Conservation (phyloP, 2,888 invertebrate species). For the Hecatera dysodea region DNA sequence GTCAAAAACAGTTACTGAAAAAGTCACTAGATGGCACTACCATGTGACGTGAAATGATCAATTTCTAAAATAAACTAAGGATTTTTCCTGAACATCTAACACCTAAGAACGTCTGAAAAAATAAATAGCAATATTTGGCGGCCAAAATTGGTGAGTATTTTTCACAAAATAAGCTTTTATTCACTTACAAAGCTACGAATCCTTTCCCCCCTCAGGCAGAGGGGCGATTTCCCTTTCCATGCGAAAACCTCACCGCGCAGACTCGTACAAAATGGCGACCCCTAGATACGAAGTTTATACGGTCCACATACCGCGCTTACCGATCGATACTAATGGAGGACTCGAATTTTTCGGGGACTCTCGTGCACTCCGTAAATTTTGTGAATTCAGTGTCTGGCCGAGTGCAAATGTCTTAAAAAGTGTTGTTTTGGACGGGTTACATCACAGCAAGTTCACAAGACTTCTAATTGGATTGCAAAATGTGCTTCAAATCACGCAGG, state of each 20-base stretch:
- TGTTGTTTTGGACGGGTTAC: slow-evolving; percentile 88
- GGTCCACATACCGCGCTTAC: slow-evolving; percentile 87
- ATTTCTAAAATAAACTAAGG: slow-evolving; percentile 90
- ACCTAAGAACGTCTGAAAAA: slow-evolving; percentile 71
- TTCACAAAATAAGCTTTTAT: slow-evolving; percentile 63
- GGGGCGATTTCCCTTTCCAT: slow-evolving; percentile 90
- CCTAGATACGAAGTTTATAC: slow-evolving; percentile 89
- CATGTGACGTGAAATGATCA: slow-evolving; percentile 83
- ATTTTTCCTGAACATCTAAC: slow-evolving; percentile 81
- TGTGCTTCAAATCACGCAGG: slow-evolving; percentile 94
- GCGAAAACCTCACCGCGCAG: slow-evolving; percentile 92
- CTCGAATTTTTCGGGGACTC: slow-evolving; percentile 87
- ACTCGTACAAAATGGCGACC: slow-evolving; percentile 93
- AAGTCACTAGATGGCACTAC: slow-evolving; percentile 81
- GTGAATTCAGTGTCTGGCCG: slow-evolving; percentile 84
- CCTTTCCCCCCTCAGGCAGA: slow-evolving; percentile 86
- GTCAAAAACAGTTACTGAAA: slow-evolving; percentile 82
- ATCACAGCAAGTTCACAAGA: slow-evolving; percentile 86
- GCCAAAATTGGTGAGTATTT: slow-evolving; percentile 80
- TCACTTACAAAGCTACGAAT: slow-evolving; percentile 75
- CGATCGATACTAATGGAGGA: slow-evolving; percentile 93
- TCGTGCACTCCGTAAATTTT: slow-evolving; percentile 84
- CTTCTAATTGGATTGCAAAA: slow-evolving; percentile 87
- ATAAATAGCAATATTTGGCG: slow-evolving; percentile 69
- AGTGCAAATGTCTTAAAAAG: slow-evolving; percentile 87